Base-by-base conservation (phyloP, 2,797 vertebrate species). In the Thalassophryne amazonica region DNA sequence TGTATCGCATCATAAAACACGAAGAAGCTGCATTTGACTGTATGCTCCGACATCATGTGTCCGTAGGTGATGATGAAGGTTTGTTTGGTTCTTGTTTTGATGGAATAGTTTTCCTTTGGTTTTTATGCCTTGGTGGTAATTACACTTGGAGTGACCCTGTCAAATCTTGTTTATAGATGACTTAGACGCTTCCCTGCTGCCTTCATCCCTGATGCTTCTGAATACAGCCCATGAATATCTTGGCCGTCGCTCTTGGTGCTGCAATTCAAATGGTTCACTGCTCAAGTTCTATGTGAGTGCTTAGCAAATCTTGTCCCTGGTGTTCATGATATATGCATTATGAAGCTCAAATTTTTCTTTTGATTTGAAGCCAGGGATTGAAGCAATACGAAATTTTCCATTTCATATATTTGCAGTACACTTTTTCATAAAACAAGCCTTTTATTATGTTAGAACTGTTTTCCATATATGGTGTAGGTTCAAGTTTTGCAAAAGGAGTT, bases 141-240 rank as follows among this genome's bases (percentile, higher is more conserved):
- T 51, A 11, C 6, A 23, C 27, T 8, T n/a, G n/a, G 22, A 62
- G 23, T 73, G 56, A 73, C 50, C 13, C 9, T 35, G 23, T 51
- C n/a, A 20, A 12, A 19, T 53, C 48, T 75, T 19, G 58, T 54
- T 79, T 86, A 15, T 78, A 96, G 94, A 85, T 66, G 91, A 91
- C 60, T 80, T 90, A 0, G 92, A 95, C 61, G 86, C 85, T 0
- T 92, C 95, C 8, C 84, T 98, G 93, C 84, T 99, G 58, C 95
- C 97, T 0, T 94, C 97, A 17, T 99, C 97, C 0, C 92, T 99
- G 42, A 97, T 96, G 95, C 88, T 99, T 34, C 88, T 99, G 49
- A 98, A 94, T 79, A 97, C 95, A 0, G 97, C 96, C 3, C 97
- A 99, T 1, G 96, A 99, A 63, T 98, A 93, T 73, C 88, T 99